Conservation (phyloP, 2,113 vertebrate species). For the Xenopus tropicalis region UCB_Xtro_10.0 CM004449.2:47632001-47632500, state of each 20-base stretch:
- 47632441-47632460: conserved; percentile 75
- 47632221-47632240: conserved; percentile 82
- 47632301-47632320: conserved; percentile 83
- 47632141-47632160: conserved; percentile 74
- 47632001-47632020: conserved; percentile 80
- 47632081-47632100: conserved; percentile 81
- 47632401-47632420: conserved; percentile 70
- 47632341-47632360: conserved; percentile 72
- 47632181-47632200: conserved; percentile 52
- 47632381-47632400: conserved; percentile 50
- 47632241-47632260: conserved; percentile 84
- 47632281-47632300: conserved; percentile 82
- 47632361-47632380: conserved; percentile 76
- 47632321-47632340: conserved; percentile 76
- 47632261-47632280: conserved; percentile 81
- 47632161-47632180: conserved; percentile 68
- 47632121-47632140: conserved; percentile 83
- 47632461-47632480: conserved; percentile 65
- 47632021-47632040: conserved; percentile 86
- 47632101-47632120: conserved; percentile 79
- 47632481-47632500: conserved; percentile 62
- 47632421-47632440: conserved; percentile 68
- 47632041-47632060: conserved; percentile 74
- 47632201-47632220: conserved; percentile 56
- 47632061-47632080: conserved; percentile 73